A percentile compares a stretch with the other conserved stretches of the same genome.
These are phyloP conservation scores for Synanthedon andrenaeformis DNA, from an alignment of 2,888 invertebrate species.

Conservation along the genomic window DNA sequence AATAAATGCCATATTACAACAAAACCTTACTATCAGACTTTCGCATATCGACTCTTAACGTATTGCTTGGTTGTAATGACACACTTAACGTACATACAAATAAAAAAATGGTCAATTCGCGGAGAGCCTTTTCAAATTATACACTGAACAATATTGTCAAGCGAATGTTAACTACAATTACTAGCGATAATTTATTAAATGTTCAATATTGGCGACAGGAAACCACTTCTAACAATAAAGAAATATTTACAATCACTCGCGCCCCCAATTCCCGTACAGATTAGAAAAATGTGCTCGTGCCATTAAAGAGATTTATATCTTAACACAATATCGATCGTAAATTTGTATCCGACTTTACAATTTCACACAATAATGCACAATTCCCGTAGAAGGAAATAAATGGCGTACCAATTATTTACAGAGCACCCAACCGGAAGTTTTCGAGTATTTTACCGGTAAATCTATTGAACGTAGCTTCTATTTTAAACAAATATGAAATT, in stretches of 20 bases:
- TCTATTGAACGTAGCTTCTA: conserved; percentile 40
- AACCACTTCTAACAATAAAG: conserved; percentile 29
- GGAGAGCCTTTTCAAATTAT: too few species aligned
- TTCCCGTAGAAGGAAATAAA: conserved; percentile 55
- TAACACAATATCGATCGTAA: conserved; percentile 47
- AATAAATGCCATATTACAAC: too few species aligned
- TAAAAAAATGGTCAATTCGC: too few species aligned
- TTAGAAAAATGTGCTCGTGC: conserved; percentile 36
- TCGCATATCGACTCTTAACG: too few species aligned
- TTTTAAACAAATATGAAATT: conserved; percentile 62
- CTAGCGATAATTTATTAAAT: conserved; percentile 2
- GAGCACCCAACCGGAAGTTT: conserved; percentile 59
- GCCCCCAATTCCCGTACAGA: conserved; percentile 18
- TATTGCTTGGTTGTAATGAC: too few species aligned
- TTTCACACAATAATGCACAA: conserved; percentile 35
- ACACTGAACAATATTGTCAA: not conserved
- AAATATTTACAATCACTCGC: conserved; percentile 42
- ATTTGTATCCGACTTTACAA: conserved; percentile 50
- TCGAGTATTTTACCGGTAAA: conserved; percentile 50
- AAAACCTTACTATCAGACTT: too few species aligned
- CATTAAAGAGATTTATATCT: conserved; percentile 58
- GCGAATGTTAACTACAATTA: not conserved
- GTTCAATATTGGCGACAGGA: conserved; percentile 29
- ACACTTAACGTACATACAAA: too few species aligned
- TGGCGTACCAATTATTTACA: conserved; percentile 56